Evolutionary conservation across 2,888 invertebrate genomes (phyloP), one percentile per base, ranked within the genome.

Genomic region (Margaritifera margaritifera): DNA sequence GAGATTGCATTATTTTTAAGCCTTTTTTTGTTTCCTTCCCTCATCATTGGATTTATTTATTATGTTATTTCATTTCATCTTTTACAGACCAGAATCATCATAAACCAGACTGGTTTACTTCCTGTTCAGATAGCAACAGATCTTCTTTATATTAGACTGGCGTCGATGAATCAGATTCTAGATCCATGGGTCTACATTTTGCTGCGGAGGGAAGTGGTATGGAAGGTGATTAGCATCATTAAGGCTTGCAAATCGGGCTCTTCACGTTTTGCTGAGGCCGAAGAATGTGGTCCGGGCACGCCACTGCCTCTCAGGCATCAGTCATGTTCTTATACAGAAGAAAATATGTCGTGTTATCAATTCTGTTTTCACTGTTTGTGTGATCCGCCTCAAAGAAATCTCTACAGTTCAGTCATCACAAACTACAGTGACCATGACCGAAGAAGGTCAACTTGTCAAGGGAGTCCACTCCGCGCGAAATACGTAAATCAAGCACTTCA

Each of bases 111-210:
- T 11, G 72, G 74, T 52, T 69, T 80, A 0, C 57, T 80, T 56
- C 73, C 78, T 24, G 66, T 74, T n/a, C 71, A 80, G 57, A 55
- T 72, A 51, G 51, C 68, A 27, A 64, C 73, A 25, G 88, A 88
- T 62, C 73, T 89, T 22, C 69, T 86, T 27, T 80, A 85, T 64
- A 83, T 89, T 15, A 83, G 87, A 1, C 76, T 88, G 19, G 89
- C 88, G 8, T 87, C 87, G 19, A 74, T 88, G 69, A 89, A 89
- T 74, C 89, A 88, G 71, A 85, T 89, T 57, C 80, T 89, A 24
- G 89, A 89, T 70, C 89, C 90, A 25, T 89, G 89, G 89, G 87
- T 89, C 22, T 90, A 90, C 78, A 88, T 90, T 69, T 81, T 90
- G 24, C 82, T 89, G 64, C 80, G 89, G 52, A 83, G 88, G 61